Evolutionary conservation across 2,888 invertebrate genomes (phyloP), one percentile per base, ranked within the genome.

Genomic region (Malthinus flaveolus): DNA sequence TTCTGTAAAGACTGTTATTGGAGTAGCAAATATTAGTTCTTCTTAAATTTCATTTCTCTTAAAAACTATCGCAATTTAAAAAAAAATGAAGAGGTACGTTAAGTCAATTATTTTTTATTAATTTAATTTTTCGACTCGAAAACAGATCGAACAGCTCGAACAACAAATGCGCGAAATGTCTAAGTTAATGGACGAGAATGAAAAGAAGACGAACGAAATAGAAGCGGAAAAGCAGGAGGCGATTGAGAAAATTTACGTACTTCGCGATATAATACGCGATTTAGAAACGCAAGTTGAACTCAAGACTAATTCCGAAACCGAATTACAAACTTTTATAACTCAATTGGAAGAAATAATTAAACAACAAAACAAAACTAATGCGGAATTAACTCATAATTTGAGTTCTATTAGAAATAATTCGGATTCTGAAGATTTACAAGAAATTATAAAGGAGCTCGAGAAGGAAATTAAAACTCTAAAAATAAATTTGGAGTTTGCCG

Each of bases 81-180:
- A 15, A 7, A 10, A 35, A 11, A 36, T 15, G 11, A 13, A 47
- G n/a, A 33, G 32, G 32, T 33, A 12, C 12, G 32, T 32, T 32
- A 15, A 32, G 6, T 36, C 5, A 10, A 13, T n/a, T 15, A 10
- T 31, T 44, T 9, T 9, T 10, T 51, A 39, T 23, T 39, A 39
- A 12, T 31, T 23, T 39, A 32, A 6, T 39, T 32, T 11, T 9
- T 45, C 31, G 13, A 8, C n/a, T 13, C 36, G 3, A 12, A 7
- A 33, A 11, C 42, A 93, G 94, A 88, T 91, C 49, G 91, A 92
- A 72, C 87, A 88, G 51, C 78, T 93, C 64, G 92, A 91, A 78
- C 80, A 83, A 1, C 91, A 94, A 77, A 81, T 91, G 45, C 85
- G 87, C 32, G 89, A 91, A 59, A 83, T 88, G 78, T 84, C 84